Conservation (phyloP, 2,113 vertebrate species). For the Amphiprion percula region DNA sequence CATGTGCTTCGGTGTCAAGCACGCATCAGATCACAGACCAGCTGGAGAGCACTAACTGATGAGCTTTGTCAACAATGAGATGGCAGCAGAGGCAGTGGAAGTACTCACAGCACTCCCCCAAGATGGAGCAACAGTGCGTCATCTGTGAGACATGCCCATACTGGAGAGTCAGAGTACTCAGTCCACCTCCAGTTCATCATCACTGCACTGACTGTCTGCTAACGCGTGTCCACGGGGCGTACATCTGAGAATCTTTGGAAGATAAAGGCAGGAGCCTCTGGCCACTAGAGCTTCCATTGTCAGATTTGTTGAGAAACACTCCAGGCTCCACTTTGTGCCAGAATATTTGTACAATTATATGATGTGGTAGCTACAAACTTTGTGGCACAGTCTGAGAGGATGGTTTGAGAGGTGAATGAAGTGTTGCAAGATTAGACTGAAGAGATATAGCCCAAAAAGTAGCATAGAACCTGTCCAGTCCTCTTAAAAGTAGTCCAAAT, state of each 20-base stretch:
- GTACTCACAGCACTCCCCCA: constrained; percentile 33
- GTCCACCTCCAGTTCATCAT: constrained; percentile 37
- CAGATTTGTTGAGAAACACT: constrained; percentile 10
- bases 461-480: background rate
- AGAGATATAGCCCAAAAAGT: background rate
- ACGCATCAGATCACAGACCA: constrained; percentile 50
- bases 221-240: background rate
- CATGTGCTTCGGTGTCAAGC: constrained; percentile 42
- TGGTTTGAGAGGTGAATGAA: background rate
- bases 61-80: constrained; percentile 55
- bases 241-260: constrained; percentile 16
- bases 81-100: constrained; percentile 39
- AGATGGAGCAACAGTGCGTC: constrained; percentile 47
- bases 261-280: background rate
- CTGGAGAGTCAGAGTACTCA: constrained; percentile 21
- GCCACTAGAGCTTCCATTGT: background rate
- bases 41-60: constrained; percentile 60
- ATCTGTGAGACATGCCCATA: constrained; percentile 30
- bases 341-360: background rate
- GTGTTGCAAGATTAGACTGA: constrained; percentile 6
- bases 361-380: background rate
- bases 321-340: background rate
- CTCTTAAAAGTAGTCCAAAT: background rate
- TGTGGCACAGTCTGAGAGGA: background rate
- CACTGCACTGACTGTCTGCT: constrained; percentile 1